Conservation (phyloP, 1,140 invertebrate species). For the Drosophila punjabiensis region DNA sequence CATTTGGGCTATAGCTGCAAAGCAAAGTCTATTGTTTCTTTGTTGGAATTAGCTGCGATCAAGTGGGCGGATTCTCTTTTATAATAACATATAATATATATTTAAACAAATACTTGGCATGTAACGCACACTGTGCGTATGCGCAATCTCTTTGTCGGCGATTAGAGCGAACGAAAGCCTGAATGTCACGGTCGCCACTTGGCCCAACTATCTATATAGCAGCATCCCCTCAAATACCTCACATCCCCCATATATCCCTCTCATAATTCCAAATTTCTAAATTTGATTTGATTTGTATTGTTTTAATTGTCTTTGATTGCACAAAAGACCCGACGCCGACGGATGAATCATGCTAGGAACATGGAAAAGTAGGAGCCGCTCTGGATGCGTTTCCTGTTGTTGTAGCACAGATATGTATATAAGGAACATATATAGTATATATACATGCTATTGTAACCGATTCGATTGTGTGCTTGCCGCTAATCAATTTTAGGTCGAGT, state of each 20-base stretch:
- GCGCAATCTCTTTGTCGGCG: conserved; percentile 41
- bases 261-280: not conserved
- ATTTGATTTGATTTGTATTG: conserved; percentile 51
- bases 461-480: conserved; percentile 26
- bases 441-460: conserved; percentile 2
- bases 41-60: not conserved
- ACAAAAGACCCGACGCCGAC: conserved; percentile 55
- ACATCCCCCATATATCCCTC: not conserved
- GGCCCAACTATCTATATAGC: conserved; percentile 2
- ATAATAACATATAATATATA: not conserved
- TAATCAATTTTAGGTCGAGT: conserved; percentile 48
- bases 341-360: conserved; percentile 31
- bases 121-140: conserved; percentile 38
- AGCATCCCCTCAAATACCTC: not conserved
- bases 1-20: not conserved
- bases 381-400: conserved; percentile 37
- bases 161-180: conserved; percentile 1
- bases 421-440: too few species aligned
- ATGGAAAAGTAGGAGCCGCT: conserved; percentile 10
- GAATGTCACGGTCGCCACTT: conserved; percentile 34
- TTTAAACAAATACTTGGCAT: not conserved
- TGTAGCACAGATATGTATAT: not conserved
- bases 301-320: conserved; percentile 73
- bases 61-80: conserved; percentile 15
- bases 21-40: conserved; percentile 23